Evolutionary conservation across 1,140 invertebrate species (phyloP).

Genomic region (Portunus trituberculatus): DNA sequence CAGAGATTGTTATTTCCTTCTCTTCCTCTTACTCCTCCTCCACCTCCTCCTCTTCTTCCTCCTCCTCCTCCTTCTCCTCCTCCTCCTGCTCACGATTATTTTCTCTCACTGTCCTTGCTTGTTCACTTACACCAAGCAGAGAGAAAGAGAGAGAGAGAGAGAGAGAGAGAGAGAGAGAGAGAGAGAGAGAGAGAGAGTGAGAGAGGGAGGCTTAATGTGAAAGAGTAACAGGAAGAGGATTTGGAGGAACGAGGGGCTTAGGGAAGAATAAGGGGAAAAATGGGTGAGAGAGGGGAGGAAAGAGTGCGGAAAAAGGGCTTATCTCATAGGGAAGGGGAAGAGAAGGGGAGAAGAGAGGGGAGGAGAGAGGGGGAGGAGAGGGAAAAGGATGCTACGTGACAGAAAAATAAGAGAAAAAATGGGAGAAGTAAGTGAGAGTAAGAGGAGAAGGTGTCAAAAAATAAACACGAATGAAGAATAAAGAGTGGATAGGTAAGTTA

Average conservation of each 20-base stretch:
- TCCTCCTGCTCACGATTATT: background rate
- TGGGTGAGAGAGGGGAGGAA: background rate
- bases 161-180: constrained; percentile 28
- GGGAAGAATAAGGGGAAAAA: constrained; percentile 10
- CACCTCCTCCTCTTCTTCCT: background rate
- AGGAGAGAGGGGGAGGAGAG: background rate
- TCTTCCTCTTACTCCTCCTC: background rate
- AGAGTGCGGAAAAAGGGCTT: background rate
- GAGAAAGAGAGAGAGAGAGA: constrained; percentile 28
- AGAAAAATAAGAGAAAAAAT: background rate
- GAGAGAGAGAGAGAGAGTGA: constrained; percentile 25
- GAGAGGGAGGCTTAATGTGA: background rate
- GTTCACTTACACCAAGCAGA: background rate
- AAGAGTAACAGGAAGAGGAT: constrained; percentile 3
- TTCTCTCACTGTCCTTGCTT: background rate
- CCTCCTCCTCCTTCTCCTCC: background rate
- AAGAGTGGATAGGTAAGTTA: too few relatives aligned
- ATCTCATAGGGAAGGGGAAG: background rate
- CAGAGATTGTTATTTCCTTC: background rate
- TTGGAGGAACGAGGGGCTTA: background rate
- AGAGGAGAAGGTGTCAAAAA: too few relatives aligned
- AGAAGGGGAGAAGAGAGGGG: background rate
- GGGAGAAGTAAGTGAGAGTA: background rate
- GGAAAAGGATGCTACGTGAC: background rate
- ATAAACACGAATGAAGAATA: too few relatives aligned